These are phyloP conservation scores for Heteropelma amictum DNA, from an alignment of 2,888 invertebrate genomes.

Conservation along the genomic window DNA sequence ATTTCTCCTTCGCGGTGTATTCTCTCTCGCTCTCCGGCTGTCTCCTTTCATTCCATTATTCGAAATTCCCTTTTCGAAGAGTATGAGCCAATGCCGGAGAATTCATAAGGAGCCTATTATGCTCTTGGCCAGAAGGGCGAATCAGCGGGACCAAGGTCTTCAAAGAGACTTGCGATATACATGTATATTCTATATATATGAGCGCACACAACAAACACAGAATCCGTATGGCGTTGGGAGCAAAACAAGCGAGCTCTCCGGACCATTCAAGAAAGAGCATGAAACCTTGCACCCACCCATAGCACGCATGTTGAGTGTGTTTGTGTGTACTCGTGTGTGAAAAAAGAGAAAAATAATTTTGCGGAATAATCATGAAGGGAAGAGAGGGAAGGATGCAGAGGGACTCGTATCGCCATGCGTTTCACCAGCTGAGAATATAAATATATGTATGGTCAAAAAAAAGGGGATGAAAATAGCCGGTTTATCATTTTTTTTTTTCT, in stretches of 20 bases:
- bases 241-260: conserved; percentile 9
- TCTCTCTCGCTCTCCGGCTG: conserved; percentile 1
- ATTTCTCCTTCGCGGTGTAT: conserved; percentile 15
- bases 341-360: background rate
- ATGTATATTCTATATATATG: background rate
- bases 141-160: conserved; percentile 10
- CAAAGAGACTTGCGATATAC: background rate
- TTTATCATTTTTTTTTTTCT: too few relatives aligned
- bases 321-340: background rate
- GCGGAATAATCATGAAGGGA: too few relatives aligned
- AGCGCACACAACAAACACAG: too few relatives aligned
- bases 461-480: too few relatives aligned
- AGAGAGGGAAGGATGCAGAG: too few relatives aligned
- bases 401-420: too few relatives aligned
- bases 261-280: conserved; percentile 37
- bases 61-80: conserved; percentile 49
- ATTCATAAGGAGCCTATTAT: conserved; percentile 56
- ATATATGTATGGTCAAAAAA: too few relatives aligned
- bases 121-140: conserved; percentile 23
- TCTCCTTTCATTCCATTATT: conserved; percentile 43
- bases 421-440: too few relatives aligned
- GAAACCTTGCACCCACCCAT: conserved; percentile 32
- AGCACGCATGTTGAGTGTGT: background rate
- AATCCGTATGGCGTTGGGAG: conserved; percentile 15
- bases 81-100: conserved; percentile 41